Conservation (phyloP, 2,888 invertebrate species). For the Neoaliturus tenellus region DNA sequence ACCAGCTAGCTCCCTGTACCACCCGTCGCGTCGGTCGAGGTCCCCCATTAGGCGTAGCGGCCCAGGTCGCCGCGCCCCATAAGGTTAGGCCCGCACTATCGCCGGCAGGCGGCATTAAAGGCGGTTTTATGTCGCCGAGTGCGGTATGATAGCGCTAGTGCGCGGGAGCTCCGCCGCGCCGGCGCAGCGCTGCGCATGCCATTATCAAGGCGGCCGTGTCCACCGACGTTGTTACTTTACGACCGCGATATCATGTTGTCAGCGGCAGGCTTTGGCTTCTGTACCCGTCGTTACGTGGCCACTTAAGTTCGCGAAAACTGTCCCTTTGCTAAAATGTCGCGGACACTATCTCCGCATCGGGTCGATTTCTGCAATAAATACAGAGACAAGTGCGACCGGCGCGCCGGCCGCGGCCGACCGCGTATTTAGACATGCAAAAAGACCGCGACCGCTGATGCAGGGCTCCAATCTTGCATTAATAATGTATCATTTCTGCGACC, state of each 20-base stretch:
- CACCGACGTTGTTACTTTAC: conserved; percentile 9
- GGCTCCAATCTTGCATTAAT: conserved; percentile 42
- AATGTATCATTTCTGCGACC: conserved; percentile 39
- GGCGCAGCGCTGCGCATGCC: neutral
- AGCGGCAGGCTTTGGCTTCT: conserved; percentile 44
- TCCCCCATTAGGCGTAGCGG: neutral
- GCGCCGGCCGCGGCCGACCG: conserved; percentile 7
- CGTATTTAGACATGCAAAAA: conserved; percentile 52
- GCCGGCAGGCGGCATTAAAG: neutral
- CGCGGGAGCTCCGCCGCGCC: neutral
- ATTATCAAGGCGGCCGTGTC: conserved; percentile 35
- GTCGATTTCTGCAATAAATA: conserved; percentile 50
- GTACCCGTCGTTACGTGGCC: conserved; percentile 36
- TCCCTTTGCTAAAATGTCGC: conserved; percentile 46
- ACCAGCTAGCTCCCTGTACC: no score
- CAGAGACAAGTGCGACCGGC: conserved; percentile 21
- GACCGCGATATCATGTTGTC: conserved; percentile 40
- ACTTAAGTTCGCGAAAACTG: conserved; percentile 52
- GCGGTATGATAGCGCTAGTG: neutral
- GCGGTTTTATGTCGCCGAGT: conserved; percentile 13
- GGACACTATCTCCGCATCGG: conserved; percentile 43
- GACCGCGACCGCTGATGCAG: conserved; percentile 36
- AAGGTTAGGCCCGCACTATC: conserved; percentile 1
- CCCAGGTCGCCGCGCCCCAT: neutral
- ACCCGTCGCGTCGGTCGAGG: no score